Conservation (phyloP, 1,140 invertebrate genomes). For the Holotrichia oblita region DNA sequence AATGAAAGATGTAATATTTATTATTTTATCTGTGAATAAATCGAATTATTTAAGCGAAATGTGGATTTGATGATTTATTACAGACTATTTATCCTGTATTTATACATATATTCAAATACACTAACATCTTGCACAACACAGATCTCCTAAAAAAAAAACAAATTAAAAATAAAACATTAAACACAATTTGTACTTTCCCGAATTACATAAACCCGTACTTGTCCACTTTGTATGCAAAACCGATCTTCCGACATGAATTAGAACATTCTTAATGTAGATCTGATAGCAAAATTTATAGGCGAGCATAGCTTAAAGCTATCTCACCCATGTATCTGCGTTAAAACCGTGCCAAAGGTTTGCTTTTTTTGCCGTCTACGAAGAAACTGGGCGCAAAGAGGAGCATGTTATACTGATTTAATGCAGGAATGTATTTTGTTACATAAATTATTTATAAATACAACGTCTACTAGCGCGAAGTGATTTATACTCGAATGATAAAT, state of each 20-base stretch:
- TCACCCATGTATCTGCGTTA: conserved; percentile 13
- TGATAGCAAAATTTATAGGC: conserved; percentile 26
- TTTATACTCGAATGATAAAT: conserved; percentile 5
- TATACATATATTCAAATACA: not conserved
- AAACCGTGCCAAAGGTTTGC: not conserved
- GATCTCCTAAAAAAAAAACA: not conserved
- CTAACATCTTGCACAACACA: too few species aligned
- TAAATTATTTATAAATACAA: conserved; percentile 30
- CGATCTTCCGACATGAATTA: conserved; percentile 31
- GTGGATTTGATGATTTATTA: conserved; percentile 2
- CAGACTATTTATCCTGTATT: not conserved
- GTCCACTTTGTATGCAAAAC: conserved; percentile 12
- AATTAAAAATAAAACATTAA: too few species aligned
- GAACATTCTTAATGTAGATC: conserved; percentile 33
- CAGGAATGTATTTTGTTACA: conserved; percentile 35
- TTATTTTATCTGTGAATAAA: conserved; percentile 28
- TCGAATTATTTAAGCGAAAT: conserved; percentile 12
- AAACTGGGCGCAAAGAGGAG: conserved; percentile 12
- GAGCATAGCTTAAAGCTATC: conserved; percentile 23
- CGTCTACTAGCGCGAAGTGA: conserved; percentile 7
- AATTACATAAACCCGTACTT: conserved; percentile 1
- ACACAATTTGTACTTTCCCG: not conserved
- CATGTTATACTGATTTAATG: conserved; percentile 33
- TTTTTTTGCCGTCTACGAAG: conserved; percentile 9
- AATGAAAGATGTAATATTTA: conserved; percentile 31